Evolutionary conservation across 2,888 invertebrate species (phyloP).

Genomic region (Coelogynopora nodosa): DNA sequence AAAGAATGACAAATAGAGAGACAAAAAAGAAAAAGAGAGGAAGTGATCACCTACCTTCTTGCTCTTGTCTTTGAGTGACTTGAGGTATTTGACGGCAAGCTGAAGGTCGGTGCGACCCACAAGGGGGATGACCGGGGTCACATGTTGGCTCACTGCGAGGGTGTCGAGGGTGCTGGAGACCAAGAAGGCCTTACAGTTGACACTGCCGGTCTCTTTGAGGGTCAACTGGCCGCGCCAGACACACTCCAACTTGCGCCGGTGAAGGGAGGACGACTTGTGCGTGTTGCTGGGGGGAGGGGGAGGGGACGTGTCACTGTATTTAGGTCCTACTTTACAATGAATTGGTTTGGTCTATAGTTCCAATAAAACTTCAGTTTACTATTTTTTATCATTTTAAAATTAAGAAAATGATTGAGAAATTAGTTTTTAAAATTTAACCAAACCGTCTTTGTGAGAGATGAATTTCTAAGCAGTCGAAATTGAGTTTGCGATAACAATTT

Average conservation of each 20-base stretch:
- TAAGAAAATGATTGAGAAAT: too few species aligned
- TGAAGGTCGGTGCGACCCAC: not conserved
- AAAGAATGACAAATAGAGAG: not conserved
- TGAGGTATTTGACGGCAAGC: not conserved
- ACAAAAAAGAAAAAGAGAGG: not conserved
- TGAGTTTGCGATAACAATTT: too few species aligned
- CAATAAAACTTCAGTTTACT: too few species aligned
- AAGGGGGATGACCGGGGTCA: not conserved
- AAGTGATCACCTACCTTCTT: not conserved
- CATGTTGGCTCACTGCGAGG: not conserved
- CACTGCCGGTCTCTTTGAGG: not conserved
- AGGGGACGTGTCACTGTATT: not conserved
- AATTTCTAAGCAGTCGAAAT: too few species aligned
- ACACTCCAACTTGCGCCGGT: constrained; percentile 13
- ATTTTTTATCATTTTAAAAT: too few species aligned
- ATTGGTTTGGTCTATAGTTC: not conserved
- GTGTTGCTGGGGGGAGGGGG: not conserved
- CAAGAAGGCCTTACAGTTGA: constrained; percentile 30
- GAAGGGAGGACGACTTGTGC: not conserved
- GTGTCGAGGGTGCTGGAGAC: not conserved
- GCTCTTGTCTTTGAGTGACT: not conserved
- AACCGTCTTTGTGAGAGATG: too few species aligned
- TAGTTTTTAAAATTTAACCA: too few species aligned
- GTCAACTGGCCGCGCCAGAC: constrained; percentile 32
- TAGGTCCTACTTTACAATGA: not conserved